A percentile compares a stretch with the other conserved stretches of the same genome.
Conservation (phyloP, 92 coral and sea anemone species). For the Hydrozoanthus gracilis region DNA sequence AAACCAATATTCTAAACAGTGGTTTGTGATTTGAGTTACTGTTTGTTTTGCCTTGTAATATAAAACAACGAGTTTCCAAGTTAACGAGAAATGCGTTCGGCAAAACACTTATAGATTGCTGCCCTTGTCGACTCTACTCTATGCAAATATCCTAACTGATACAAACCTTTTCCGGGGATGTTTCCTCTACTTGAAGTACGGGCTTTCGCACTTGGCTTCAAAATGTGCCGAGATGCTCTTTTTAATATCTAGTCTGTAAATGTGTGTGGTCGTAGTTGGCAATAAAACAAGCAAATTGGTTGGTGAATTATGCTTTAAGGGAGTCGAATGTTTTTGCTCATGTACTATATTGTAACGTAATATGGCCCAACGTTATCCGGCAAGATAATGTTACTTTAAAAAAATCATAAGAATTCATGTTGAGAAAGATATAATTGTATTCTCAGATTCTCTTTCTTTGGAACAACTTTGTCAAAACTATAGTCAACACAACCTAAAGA, state of each 20-base stretch:
- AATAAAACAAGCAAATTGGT: conserved; percentile 20
- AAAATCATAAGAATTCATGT: conserved; percentile 28
- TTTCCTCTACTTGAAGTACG: background rate
- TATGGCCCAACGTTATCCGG: conserved; percentile 27
- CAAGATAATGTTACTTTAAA: conserved; percentile 26
- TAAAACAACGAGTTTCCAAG: background rate
- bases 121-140: background rate
- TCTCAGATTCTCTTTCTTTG: background rate
- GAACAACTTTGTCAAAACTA: background rate
- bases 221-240: background rate
- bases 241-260: background rate
- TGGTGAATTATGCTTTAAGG: conserved; percentile 22
- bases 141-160: background rate
- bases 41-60: background rate
- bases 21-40: conserved; percentile 8
- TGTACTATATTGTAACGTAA: conserved; percentile 12
- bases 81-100: background rate
- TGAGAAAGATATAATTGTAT: background rate
- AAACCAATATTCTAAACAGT: background rate
- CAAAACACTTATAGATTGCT: background rate
- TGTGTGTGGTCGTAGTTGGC: conserved; percentile 39
- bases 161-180: conserved; percentile 34
- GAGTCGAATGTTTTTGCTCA: background rate
- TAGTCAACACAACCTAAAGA: background rate
- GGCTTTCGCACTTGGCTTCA: background rate